Evolutionary conservation across 2,797 vertebrate genomes (phyloP).

Genomic region (Hippoglossus hippoglossus): DNA sequence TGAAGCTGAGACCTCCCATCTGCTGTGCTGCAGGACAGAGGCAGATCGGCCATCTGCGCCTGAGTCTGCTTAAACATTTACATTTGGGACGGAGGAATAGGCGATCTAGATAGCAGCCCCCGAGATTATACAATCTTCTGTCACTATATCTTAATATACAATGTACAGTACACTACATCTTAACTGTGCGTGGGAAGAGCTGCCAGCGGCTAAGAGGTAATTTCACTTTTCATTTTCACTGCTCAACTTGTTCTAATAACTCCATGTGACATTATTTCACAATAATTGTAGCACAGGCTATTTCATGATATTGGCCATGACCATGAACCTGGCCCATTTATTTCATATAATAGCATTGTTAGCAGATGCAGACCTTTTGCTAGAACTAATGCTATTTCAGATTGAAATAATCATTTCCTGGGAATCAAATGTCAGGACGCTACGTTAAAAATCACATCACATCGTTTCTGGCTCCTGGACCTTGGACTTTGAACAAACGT

Average conservation of each 20-base stretch:
- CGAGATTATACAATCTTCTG: constrained; percentile 55
- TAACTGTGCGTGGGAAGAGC: constrained; percentile 22
- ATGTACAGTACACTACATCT: constrained; percentile 3
- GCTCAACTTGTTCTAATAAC: constrained; percentile 47
- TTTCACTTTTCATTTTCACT: constrained; percentile 63
- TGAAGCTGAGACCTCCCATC: constrained; percentile 82
- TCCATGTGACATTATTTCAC: constrained; percentile 45
- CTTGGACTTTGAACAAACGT: constrained; percentile 58
- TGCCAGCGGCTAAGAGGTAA: constrained; percentile 31
- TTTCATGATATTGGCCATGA: constrained; percentile 34
- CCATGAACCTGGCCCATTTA: constrained; percentile 20
- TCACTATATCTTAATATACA: constrained; percentile 54
- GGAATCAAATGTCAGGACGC: constrained; percentile 47
- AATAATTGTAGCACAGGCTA: constrained; percentile 27
- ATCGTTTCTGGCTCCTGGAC: constrained; percentile 52
- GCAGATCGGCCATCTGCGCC: constrained; percentile 77
- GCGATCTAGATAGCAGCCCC: constrained; percentile 55
- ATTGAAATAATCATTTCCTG: constrained; percentile 42
- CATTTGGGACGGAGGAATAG: constrained; percentile 59
- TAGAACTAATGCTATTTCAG: constrained; percentile 11
- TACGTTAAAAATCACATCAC: constrained; percentile 57
- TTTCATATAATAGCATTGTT: constrained; percentile 50
- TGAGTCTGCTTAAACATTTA: constrained; percentile 74
- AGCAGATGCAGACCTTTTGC: constrained; percentile 25
- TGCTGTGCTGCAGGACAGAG: constrained; percentile 76